Percentiles rank a stretch among this genome's conserved stretches.
Evolutionary conservation across 2,797 vertebrate genomes (phyloP).

Genomic region (Danio tinwini): DNA sequence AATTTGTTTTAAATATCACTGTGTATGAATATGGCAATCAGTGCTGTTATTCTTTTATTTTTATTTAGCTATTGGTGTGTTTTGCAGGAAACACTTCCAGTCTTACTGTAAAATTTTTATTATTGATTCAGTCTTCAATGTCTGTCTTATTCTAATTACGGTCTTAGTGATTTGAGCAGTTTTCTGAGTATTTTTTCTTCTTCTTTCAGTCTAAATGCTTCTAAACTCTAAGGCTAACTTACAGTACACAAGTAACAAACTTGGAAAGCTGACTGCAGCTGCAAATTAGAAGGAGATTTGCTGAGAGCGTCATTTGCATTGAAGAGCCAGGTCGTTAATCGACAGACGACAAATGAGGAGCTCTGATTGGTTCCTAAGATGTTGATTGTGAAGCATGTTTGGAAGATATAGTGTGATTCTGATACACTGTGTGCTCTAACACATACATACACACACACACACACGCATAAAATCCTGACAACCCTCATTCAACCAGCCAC

Average conservation of each 20-base stretch:
- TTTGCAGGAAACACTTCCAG: no score
- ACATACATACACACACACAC: background rate
- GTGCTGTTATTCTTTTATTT: no score
- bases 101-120: no score
- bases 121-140: no score
- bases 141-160: no score
- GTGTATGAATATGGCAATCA: no score
- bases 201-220: background rate
- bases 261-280: background rate
- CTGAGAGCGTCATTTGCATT: constrained; percentile 5
- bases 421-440: background rate
- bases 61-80: no score
- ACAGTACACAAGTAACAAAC: background rate
- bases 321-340: background rate
- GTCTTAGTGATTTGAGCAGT: background rate
- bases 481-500: constrained; percentile 53
- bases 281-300: constrained; percentile 24
- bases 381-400: background rate
- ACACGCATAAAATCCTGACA: constrained; percentile 36
- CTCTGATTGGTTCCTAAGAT: constrained; percentile 3
- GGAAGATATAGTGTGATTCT: background rate
- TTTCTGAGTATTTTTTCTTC: no score
- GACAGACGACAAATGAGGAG: background rate
- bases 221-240: background rate
- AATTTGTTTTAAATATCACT: no score